phyloP scores from a whole-genome alignment of 2,797 vertebrate genomes.

The Oreochromis grahami region DNA sequence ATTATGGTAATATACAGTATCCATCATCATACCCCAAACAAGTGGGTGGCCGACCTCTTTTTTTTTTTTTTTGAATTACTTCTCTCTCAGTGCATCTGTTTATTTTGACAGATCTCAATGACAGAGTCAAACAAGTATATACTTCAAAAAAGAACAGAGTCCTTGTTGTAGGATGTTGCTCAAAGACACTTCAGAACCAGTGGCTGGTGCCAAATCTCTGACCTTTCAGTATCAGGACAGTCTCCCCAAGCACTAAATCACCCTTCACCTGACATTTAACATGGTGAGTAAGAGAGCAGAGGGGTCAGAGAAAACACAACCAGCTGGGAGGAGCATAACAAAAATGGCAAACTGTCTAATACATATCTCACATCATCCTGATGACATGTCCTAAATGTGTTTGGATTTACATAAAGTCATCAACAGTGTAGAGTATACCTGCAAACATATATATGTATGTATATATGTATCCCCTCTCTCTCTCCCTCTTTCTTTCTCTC shows the following conservation, averaged over 20 bases:
- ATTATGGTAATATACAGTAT: constrained; percentile 37
- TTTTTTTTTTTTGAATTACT: neutral
- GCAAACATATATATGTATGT: neutral
- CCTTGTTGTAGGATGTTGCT: constrained; percentile 31
- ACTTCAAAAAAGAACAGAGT: neutral
- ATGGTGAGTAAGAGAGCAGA: constrained; percentile 52
- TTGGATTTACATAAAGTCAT: neutral
- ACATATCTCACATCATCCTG: constrained; percentile 8
- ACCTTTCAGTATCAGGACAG: constrained; percentile 63
- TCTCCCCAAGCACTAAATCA: constrained; percentile 53
- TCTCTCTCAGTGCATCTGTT: neutral
- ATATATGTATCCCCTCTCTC: too few species aligned
- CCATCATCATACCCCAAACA: constrained; percentile 4
- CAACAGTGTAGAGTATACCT: neutral
- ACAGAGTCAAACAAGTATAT: neutral
- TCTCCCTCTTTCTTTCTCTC: too few species aligned
- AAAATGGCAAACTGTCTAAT: constrained; percentile 32
- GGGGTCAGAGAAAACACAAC: constrained; percentile 39
- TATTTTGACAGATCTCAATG: neutral
- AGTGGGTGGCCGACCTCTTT: constrained; percentile 22
- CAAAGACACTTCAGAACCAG: constrained; percentile 52
- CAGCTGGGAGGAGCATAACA: constrained; percentile 29
- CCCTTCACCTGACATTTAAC: constrained; percentile 64
- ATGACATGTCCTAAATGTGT: neutral
- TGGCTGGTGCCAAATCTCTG: constrained; percentile 53